Percentiles rank a stretch among this genome's conserved stretches.
phyloP scores from a whole-genome alignment of 2,888 invertebrate genomes.

The Muschampia plurimacula region DNA sequence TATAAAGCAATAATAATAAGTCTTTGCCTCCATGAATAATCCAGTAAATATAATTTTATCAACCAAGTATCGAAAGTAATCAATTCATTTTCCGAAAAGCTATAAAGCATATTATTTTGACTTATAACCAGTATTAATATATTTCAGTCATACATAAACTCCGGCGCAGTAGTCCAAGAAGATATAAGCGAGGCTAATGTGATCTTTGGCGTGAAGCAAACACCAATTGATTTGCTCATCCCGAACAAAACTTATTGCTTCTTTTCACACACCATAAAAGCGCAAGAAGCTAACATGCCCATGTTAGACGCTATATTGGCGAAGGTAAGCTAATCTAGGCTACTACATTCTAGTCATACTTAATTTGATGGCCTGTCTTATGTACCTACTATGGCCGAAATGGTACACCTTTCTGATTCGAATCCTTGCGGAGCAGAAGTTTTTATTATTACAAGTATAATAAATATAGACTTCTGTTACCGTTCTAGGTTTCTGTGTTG shows the following conservation, averaged over 20 bases:
- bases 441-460: no score
- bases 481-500: no score
- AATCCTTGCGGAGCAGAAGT: no score
- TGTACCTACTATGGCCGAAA: no score
- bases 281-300: slow-evolving; percentile 99
- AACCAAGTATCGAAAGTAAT: neutral
- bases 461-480: no score
- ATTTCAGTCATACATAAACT: slow-evolving; percentile 93
- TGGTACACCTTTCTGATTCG: no score
- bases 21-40: no score
- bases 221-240: slow-evolving; percentile 95
- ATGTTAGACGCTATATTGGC: slow-evolving; percentile 97
- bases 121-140: neutral
- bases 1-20: no score
- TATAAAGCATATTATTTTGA: neutral
- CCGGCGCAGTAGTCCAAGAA: slow-evolving; percentile 97
- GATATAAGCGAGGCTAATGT: slow-evolving; percentile 98
- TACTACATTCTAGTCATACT: neutral
- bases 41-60: no score
- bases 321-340: slow-evolving; percentile 82
- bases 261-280: slow-evolving; percentile 99
- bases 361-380: no score
- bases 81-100: neutral
- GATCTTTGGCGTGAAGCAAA: slow-evolving; percentile 98
- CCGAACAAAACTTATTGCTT: slow-evolving; percentile 99